These are phyloP conservation scores for Eurytoma californica DNA, from an alignment of 2,888 invertebrate genomes.

Conservation along the genomic window DNA sequence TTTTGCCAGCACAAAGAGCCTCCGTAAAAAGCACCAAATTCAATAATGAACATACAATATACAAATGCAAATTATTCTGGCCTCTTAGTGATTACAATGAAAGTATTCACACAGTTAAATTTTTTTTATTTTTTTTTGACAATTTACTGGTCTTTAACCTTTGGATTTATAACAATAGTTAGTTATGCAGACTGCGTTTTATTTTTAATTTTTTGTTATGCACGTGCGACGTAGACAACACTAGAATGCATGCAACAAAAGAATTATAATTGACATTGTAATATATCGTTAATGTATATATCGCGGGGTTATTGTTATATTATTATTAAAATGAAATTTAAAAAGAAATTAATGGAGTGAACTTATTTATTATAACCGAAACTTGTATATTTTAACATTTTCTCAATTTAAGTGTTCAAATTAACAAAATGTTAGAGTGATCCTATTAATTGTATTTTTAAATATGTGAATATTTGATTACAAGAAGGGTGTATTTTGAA, in stretches of 20 bases:
- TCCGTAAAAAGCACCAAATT: slow-evolving; percentile 21
- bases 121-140: slow-evolving; percentile 19
- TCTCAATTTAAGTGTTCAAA: too few relatives aligned
- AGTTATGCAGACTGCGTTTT: slow-evolving; percentile 1
- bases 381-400: too few relatives aligned
- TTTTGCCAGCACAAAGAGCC: slow-evolving; percentile 36
- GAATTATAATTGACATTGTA: slow-evolving; percentile 61
- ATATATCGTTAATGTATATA: slow-evolving; percentile 74
- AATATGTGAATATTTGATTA: too few relatives aligned
- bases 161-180: slow-evolving; percentile 6
- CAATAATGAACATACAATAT: slow-evolving; percentile 8
- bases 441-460: too few relatives aligned
- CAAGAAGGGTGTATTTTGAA: too few relatives aligned
- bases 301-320: slow-evolving; percentile 72
- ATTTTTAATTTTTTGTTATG: slow-evolving; percentile 32
- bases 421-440: too few relatives aligned
- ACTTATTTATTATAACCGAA: background rate
- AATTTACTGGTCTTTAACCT: background rate
- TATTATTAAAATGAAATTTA: slow-evolving; percentile 69
- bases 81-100: slow-evolving; percentile 18
- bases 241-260: slow-evolving; percentile 43
- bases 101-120: slow-evolving; percentile 21
- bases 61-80: slow-evolving; percentile 11
- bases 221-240: slow-evolving; percentile 22
- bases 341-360: slow-evolving; percentile 44